Conservation (phyloP, 92 coral and sea anemone genomes). For the Diadumene lineata region DNA sequence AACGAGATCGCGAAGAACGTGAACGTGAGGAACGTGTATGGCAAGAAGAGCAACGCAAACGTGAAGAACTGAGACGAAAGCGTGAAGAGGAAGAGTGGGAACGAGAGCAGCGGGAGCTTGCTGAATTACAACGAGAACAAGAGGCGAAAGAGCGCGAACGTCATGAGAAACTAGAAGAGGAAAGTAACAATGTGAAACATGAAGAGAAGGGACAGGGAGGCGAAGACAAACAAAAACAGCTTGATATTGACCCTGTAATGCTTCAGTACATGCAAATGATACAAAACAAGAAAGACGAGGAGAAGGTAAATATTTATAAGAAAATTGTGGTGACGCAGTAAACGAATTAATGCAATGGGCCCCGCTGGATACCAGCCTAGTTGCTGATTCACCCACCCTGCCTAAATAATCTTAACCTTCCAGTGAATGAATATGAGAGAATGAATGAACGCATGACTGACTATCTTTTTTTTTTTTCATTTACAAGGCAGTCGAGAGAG, state of each 20-base stretch:
- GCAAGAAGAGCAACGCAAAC: slow-evolving; percentile 44
- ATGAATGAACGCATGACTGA: no score
- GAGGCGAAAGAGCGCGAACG: slow-evolving; percentile 25
- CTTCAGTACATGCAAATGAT: slow-evolving; percentile 71
- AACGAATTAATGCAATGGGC: background rate
- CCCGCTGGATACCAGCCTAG: background rate
- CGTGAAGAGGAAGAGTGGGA: slow-evolving; percentile 70
- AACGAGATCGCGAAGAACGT: slow-evolving; percentile 18
- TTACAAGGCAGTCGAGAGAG: background rate
- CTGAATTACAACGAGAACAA: slow-evolving; percentile 50
- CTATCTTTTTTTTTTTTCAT: background rate
- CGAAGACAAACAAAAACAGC: slow-evolving; percentile 36
- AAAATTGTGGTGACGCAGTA: background rate
- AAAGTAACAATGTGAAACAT: background rate
- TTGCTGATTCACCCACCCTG: background rate
- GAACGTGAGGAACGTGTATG: slow-evolving; percentile 62
- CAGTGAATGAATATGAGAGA: background rate
- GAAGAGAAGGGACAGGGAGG: slow-evolving; percentile 1
- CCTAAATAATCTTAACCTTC: background rate
- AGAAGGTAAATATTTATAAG: slow-evolving; percentile 7
- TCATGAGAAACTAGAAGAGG: slow-evolving; percentile 2
- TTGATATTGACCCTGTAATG: slow-evolving; percentile 66
- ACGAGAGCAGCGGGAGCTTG: slow-evolving; percentile 59
- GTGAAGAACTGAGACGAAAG: slow-evolving; percentile 39
- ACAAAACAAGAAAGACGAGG: slow-evolving; percentile 49